Evolutionary conservation across 2,888 invertebrate species (phyloP).

Genomic region (Scaptomyza flava): DNA sequence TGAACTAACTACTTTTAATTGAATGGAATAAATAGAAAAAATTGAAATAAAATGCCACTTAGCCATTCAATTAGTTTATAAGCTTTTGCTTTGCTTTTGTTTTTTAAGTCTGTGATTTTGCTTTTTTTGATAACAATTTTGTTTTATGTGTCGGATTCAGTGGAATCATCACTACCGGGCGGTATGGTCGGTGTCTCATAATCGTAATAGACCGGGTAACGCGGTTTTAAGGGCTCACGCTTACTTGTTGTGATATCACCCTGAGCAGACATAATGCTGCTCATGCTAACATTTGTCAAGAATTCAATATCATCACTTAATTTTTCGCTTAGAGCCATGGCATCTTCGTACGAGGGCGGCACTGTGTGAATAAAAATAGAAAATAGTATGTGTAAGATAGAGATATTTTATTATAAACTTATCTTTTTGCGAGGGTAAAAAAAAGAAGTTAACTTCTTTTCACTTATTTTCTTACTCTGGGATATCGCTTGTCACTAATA

Average conservation of each 20-base stretch:
- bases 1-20: slow-evolving; percentile 60
- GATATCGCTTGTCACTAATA: slow-evolving; percentile 76
- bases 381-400: background rate
- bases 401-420: too few species aligned
- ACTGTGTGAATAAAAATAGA: slow-evolving; percentile 62
- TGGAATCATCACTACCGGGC: slow-evolving; percentile 84
- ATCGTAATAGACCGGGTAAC: slow-evolving; percentile 84
- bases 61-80: slow-evolving; percentile 67
- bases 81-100: slow-evolving; percentile 38
- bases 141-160: slow-evolving; percentile 76
- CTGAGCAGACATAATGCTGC: slow-evolving; percentile 80
- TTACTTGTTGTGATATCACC: slow-evolving; percentile 80
- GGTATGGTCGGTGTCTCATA: slow-evolving; percentile 84
- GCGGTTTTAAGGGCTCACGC: slow-evolving; percentile 83
- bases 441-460: too few species aligned
- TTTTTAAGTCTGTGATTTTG: slow-evolving; percentile 25
- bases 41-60: slow-evolving; percentile 70
- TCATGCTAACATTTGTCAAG: slow-evolving; percentile 82
- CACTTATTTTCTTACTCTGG: slow-evolving; percentile 71
- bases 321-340: slow-evolving; percentile 83
- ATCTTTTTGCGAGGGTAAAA: too few species aligned
- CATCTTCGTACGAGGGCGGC: slow-evolving; percentile 84
- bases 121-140: slow-evolving; percentile 48
- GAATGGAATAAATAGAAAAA: slow-evolving; percentile 61
- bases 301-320: slow-evolving; percentile 83